Evolutionary conservation across 2,888 invertebrate genomes (phyloP).

Genomic region (Lithophane leautieri): DNA sequence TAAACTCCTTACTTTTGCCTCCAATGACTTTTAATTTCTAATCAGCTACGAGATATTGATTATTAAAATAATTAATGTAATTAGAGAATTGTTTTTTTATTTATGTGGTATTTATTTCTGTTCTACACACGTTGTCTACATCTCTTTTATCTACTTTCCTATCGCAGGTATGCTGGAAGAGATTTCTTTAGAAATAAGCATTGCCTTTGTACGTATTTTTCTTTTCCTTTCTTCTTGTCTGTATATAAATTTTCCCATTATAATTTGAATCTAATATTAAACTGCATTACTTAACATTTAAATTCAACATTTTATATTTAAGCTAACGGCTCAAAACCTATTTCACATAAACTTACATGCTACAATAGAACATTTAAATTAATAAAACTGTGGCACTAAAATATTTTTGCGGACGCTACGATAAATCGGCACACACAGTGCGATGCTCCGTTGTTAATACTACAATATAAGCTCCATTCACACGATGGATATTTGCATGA

Average conservation of each 20-base stretch:
- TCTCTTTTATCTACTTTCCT: too few species aligned
- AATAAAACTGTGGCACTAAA: slow-evolving; percentile 15
- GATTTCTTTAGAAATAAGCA: too few species aligned
- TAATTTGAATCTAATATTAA: neutral
- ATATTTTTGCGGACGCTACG: slow-evolving; percentile 69
- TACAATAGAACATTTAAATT: slow-evolving; percentile 15
- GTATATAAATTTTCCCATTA: neutral
- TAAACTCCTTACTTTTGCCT: neutral
- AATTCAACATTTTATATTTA: neutral
- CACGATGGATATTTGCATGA: slow-evolving; percentile 36
- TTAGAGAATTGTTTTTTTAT: too few species aligned
- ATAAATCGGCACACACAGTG: slow-evolving; percentile 66
- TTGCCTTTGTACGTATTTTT: too few species aligned
- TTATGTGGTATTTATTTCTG: too few species aligned
- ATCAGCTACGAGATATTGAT: neutral
- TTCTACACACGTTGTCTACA: too few species aligned
- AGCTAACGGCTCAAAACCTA: neutral
- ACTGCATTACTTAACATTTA: neutral
- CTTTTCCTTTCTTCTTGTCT: too few species aligned
- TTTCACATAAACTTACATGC: neutral
- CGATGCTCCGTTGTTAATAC: slow-evolving; percentile 61
- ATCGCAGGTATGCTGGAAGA: too few species aligned
- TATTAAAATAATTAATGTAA: neutral
- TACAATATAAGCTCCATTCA: slow-evolving; percentile 33
- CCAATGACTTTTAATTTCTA: neutral